phyloP scores from a whole-genome alignment of 2,797 vertebrate species.

The Trematomus bernacchii region DNA sequence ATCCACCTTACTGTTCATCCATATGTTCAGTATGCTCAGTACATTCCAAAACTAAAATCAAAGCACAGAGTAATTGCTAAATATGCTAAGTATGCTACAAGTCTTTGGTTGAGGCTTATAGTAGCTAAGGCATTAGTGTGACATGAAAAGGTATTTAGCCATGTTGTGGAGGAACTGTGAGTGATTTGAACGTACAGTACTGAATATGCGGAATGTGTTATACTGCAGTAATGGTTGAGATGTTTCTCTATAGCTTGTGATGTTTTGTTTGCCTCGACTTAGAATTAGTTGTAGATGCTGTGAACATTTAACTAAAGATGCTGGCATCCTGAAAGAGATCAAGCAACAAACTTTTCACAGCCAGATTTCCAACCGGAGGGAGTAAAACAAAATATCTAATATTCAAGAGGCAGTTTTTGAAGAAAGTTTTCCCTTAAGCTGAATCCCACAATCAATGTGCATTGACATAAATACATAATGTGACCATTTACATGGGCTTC shows the following conservation, averaged over 20 bases:
- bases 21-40: not conserved
- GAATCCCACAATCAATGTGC: conserved; percentile 10
- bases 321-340: not conserved
- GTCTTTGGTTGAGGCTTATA: not conserved
- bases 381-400: not conserved
- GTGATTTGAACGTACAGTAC: not conserved
- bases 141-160: not conserved
- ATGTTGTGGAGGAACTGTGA: not conserved
- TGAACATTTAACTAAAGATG: not conserved
- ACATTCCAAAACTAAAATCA: not conserved
- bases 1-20: not conserved
- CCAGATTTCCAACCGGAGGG: not conserved
- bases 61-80: not conserved
- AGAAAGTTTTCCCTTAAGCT: not conserved
- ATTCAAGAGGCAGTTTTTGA: not conserved
- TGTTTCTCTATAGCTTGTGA: not conserved
- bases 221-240: not conserved
- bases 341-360: conserved; percentile 2
- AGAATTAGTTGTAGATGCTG: not conserved
- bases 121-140: not conserved
- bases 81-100: not conserved
- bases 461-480: conserved; percentile 9
- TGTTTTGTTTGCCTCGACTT: not conserved
- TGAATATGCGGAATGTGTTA: not conserved
- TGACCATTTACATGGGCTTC: not conserved